Evolutionary conservation across 2,113 vertebrate species (phyloP), one percentile per base, ranked within the genome.

Genomic region (Uropsilus gracilis): DNA sequence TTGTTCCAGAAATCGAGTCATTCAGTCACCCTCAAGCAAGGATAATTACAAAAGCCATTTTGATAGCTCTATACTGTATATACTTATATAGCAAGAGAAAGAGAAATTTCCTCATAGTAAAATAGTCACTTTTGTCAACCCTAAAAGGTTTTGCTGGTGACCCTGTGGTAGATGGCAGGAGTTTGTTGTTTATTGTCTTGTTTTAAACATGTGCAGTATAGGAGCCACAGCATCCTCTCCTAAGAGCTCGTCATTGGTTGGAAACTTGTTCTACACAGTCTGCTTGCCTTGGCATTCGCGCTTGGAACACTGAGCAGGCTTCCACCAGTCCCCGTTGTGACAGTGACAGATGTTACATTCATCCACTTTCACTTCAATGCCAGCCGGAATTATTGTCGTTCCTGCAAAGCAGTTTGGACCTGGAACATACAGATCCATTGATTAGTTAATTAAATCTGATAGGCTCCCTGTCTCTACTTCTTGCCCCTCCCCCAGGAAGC

Each of bases 321-420:
- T 99, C 99, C 99, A 99, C 99, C 99, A 99, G 98, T 99, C 99
- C 96, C 99, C 99, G 48, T 99, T 99, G 98, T 99, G 99, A 98
- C 99, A 99, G 97, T 99, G 99, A 98, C 99, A 99, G 98, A 99
- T 99, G 98, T 99, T 99, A 98, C 99, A 99, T 98, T 99, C 99
- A 90, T 99, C 99, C 98, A 99, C 99, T 98, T 99, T 99, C 96
- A 99, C 99, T 98, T 99, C 99, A 59, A 99, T 99, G 98, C 99
- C 99, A 61, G 99, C 99, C 11, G 99, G 99, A 98, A 99, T 99
- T 92, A 99, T 99, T 3, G 99, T 99, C 39, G 99, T 99, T 98
- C 99, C 99, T 86, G 99, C 99, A 97, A 99, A 99, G 98, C 99
- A 99, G 98, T 99, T 99, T 81, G 99, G 99, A 98, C 99, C 99